Conservation (phyloP, 2,113 vertebrate species). For the Gopherus evgoodei region DNA sequence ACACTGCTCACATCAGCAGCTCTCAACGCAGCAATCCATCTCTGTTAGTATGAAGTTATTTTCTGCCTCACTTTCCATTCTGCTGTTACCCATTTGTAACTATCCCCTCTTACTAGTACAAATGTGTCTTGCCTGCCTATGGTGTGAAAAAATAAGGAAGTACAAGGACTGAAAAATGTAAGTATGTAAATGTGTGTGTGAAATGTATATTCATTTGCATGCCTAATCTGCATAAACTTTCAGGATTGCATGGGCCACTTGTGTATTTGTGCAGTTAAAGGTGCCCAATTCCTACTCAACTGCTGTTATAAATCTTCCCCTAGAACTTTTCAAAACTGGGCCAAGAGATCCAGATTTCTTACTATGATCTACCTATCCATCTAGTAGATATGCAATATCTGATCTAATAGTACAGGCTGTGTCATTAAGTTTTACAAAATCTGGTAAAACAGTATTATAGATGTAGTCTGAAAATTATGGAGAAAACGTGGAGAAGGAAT, state of each 20-base stretch:
- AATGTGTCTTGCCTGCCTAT: not conserved
- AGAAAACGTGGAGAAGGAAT: rapidly evolving
- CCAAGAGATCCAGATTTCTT: not conserved
- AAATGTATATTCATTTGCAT: rapidly evolving
- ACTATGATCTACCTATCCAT: not conserved
- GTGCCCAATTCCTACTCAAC: not conserved
- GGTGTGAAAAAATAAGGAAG: not conserved
- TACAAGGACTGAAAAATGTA: not conserved
- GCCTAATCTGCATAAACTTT: not conserved
- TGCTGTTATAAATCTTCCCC: not conserved
- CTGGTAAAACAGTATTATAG: rapidly evolving
- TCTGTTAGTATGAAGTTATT: slow-evolving; percentile 1
- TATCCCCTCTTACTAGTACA: not conserved
- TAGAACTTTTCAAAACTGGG: not conserved
- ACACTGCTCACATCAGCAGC: not conserved
- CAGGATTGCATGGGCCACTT: rapidly evolving
- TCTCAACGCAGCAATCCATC: slow-evolving; percentile 13
- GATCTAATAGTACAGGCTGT: not conserved
- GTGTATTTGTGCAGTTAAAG: not conserved
- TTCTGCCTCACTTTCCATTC: not conserved
- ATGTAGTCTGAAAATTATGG: not conserved
- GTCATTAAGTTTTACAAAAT: not conserved
- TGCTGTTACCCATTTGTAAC: not conserved
- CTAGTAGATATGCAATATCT: too few relatives aligned
- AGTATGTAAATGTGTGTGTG: rapidly evolving